A percentile compares a stretch with the other conserved stretches of the same genome.
Evolutionary conservation across 2,797 vertebrate genomes (phyloP).

Genomic region (Parauchenoglanis punctatus): DNA sequence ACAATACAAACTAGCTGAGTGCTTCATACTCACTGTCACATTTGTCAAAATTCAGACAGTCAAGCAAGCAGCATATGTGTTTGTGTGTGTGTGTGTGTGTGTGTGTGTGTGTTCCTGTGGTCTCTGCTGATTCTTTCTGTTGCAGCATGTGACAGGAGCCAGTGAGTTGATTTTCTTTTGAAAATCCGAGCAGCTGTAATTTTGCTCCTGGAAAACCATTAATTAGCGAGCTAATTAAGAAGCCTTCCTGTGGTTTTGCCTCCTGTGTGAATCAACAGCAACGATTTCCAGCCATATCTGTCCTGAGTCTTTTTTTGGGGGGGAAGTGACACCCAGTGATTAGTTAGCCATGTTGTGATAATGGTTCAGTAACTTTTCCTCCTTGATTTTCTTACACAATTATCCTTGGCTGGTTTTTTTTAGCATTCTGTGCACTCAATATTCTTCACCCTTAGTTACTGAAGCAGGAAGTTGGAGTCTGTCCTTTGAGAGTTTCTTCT

Average conservation of each 20-base stretch:
- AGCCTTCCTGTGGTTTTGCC: constrained; percentile 23
- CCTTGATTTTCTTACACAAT: not conserved
- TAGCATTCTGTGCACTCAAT: not conserved
- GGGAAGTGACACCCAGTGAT: constrained; percentile 9
- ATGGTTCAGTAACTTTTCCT: not conserved
- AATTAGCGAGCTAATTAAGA: constrained; percentile 50
- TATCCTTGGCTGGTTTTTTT: not conserved
- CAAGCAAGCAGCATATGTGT: not conserved
- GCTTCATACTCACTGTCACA: not conserved
- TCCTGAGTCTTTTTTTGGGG: not conserved
- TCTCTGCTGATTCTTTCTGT: not conserved
- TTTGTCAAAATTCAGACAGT: not conserved
- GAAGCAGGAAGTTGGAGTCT: not conserved
- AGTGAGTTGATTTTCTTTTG: constrained; percentile 16
- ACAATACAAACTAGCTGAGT: not conserved
- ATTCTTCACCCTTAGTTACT: not conserved
- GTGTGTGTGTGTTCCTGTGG: not conserved
- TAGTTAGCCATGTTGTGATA: constrained; percentile 10
- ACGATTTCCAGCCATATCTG: constrained; percentile 25
- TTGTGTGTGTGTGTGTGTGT: not conserved
- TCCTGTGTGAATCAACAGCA: constrained; percentile 34
- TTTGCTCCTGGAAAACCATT: constrained; percentile 36
- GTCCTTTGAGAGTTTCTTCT: not conserved
- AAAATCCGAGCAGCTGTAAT: constrained; percentile 36
- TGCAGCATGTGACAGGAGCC: constrained; percentile 23